Base-by-base conservation (phyloP, 1,140 invertebrate genomes). In the Tetramorium parvispinum region DNA sequence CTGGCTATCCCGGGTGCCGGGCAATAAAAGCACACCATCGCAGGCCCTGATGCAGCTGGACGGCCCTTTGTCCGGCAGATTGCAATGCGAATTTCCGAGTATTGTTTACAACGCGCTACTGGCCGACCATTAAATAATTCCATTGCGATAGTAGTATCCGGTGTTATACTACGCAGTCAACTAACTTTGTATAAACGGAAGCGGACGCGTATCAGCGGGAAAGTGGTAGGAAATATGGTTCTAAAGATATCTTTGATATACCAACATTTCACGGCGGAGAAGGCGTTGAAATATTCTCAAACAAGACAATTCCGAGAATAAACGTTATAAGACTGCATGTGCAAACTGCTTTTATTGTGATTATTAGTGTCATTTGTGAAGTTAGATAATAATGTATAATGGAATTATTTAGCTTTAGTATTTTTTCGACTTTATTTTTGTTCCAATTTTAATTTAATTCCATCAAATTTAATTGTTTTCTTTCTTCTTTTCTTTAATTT, bases 31-130 rank as follows among this genome's bases (percentile, higher is more conserved):
- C 71, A 43, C 65, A 40, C 11, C 88, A 16, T 53, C 68, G 61
- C 53, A 21, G 61, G 57, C 32, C 65, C 49, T 27, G 32, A 65
- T 77, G 32, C 21, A 40, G 18, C 49, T 13, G 57, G 61, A 40
- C 51, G 70, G 10, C 32, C 66, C 87, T 91, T 91, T 91, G 87
- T 89, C 78, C 76, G 24, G 32, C 27, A 85, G 76, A 89, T 90
- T 86, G 88, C 86, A 70, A 86, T 63, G 75, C 83, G 88, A 89
- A 89, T 89, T 89, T 89, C 68, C 75, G 40, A 85, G 79, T 70
- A 89, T 87, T 89, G 89, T 90, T 89, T 90, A 87, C 79, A 79
- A 51, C 66, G 11, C 37, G 57, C 53, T 75, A 6, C 46, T 78
- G 24, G 63, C 46, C 63, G 46, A 40, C 61, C 88, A 76, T 85